These are phyloP conservation scores for Drosophila santomea DNA, from an alignment of 1,140 invertebrate genomes.

Conservation along the genomic window DNA sequence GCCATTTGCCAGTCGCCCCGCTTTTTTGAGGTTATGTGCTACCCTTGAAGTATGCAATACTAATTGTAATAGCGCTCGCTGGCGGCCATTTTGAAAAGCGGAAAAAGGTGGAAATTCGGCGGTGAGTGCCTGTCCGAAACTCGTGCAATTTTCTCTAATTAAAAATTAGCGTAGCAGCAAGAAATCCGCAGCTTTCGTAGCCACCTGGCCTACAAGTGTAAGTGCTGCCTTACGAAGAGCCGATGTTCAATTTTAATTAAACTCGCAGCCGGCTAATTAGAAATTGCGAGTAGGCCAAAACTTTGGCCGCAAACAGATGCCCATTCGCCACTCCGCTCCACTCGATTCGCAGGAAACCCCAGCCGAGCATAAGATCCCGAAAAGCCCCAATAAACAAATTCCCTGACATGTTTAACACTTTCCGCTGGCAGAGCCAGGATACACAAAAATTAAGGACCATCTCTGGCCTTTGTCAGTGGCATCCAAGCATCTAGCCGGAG, in stretches of 20 bases:
- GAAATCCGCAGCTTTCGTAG: conserved; percentile 35
- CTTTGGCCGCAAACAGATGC: conserved; percentile 57
- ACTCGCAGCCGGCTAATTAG: conserved; percentile 71
- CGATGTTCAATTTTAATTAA: conserved; percentile 78
- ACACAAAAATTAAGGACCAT: conserved; percentile 51
- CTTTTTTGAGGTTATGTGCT: conserved; percentile 69
- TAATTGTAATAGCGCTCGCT: conserved; percentile 68
- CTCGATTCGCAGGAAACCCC: not conserved
- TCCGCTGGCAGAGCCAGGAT: conserved; percentile 66
- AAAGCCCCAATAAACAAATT: conserved; percentile 82
- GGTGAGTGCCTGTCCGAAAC: conserved; percentile 15
- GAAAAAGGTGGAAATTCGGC: not conserved
- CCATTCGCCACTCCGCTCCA: not conserved
- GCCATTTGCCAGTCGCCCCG: conserved; percentile 63
- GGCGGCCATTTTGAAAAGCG: conserved; percentile 69
- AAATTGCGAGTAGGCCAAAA: conserved; percentile 60
- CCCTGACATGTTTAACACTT: conserved; percentile 82
- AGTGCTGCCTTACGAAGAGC: conserved; percentile 12
- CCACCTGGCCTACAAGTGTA: conserved; percentile 58
- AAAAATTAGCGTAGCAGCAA: conserved; percentile 68
- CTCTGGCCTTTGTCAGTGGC: conserved; percentile 69
- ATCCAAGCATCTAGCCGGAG: not conserved
- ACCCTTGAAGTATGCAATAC: conserved; percentile 64
- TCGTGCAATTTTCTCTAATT: conserved; percentile 77
- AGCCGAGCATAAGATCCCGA: conserved; percentile 38